Conservation (phyloP, 1,140 invertebrate species). For the Campodea augens region DNA sequence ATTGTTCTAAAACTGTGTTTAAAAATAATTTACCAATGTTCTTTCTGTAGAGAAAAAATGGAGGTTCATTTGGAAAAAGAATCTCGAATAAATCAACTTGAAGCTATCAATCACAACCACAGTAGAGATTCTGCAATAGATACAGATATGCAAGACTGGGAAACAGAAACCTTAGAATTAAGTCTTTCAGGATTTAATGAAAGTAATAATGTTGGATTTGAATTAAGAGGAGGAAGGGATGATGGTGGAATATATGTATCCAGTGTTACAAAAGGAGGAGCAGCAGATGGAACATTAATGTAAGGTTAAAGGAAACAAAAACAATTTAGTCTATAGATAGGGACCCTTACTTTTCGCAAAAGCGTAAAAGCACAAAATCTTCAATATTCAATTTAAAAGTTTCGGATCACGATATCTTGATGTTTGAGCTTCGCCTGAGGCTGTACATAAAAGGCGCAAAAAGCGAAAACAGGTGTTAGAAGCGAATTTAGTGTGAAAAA, state of each 20-base stretch:
- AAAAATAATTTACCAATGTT: neutral
- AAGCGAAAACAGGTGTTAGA: too few species aligned
- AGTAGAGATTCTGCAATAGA: conserved; percentile 62
- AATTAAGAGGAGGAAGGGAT: conserved; percentile 60
- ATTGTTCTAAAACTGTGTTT: too few species aligned
- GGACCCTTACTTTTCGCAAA: too few species aligned
- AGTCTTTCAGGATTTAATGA: conserved; percentile 44
- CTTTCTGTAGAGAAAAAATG: conserved; percentile 39
- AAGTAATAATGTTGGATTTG: conserved; percentile 59
- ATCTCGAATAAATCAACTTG: conserved; percentile 28
- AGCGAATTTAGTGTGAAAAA: too few species aligned
- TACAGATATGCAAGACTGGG: conserved; percentile 51
- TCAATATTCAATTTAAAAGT: too few species aligned
- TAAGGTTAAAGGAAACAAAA: too few species aligned
- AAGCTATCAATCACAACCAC: conserved; percentile 36
- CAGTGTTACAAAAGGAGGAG: conserved; percentile 52
- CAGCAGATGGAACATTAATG: conserved; percentile 70
- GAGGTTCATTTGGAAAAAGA: conserved; percentile 49
- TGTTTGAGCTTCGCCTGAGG: too few species aligned
- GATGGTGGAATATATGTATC: conserved; percentile 67
- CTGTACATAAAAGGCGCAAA: too few species aligned
- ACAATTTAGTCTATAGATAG: too few species aligned
- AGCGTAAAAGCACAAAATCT: too few species aligned
- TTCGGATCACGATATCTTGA: too few species aligned
- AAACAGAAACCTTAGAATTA: conserved; percentile 51